phyloP scores from a whole-genome alignment of 2,113 vertebrate genomes.

The Romanogobio albipinnatus region DNA sequence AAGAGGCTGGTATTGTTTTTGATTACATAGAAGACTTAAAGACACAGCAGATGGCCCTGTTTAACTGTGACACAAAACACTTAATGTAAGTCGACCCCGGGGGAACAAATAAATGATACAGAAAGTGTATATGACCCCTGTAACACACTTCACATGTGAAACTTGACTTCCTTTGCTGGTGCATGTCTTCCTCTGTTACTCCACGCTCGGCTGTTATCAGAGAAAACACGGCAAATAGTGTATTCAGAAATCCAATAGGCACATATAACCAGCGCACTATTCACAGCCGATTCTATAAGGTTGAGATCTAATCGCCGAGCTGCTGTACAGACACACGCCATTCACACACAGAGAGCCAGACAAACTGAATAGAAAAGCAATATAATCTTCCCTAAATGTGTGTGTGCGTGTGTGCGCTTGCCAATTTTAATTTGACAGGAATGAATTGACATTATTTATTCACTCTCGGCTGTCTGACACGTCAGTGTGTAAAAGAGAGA shows the following conservation, averaged over 20 bases:
- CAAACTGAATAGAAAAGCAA: slow-evolving; percentile 31
- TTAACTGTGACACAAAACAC: not conserved
- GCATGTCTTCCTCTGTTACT: not conserved
- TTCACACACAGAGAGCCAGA: not conserved
- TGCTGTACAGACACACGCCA: not conserved
- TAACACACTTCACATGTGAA: not conserved
- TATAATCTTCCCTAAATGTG: slow-evolving; percentile 6
- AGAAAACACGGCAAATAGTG: not conserved
- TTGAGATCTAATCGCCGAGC: not conserved
- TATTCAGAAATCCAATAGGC: not conserved
- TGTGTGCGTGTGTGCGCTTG: slow-evolving; percentile 1
- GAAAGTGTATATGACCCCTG: not conserved
- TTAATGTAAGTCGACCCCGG: not conserved
- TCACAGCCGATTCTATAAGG: not conserved
- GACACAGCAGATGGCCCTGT: not conserved
- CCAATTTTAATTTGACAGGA: slow-evolving; percentile 58
- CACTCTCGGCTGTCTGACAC: not conserved
- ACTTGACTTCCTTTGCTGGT: not conserved
- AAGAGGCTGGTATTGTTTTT: not conserved
- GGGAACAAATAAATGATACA: not conserved
- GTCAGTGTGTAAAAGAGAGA: too few species aligned
- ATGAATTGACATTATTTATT: slow-evolving; percentile 64
- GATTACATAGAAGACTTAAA: not conserved
- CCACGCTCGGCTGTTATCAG: not conserved
- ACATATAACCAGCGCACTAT: slow-evolving; percentile 12